Conservation (phyloP, 2,113 vertebrate genomes). For the Gymnorhina tibicen region DNA sequence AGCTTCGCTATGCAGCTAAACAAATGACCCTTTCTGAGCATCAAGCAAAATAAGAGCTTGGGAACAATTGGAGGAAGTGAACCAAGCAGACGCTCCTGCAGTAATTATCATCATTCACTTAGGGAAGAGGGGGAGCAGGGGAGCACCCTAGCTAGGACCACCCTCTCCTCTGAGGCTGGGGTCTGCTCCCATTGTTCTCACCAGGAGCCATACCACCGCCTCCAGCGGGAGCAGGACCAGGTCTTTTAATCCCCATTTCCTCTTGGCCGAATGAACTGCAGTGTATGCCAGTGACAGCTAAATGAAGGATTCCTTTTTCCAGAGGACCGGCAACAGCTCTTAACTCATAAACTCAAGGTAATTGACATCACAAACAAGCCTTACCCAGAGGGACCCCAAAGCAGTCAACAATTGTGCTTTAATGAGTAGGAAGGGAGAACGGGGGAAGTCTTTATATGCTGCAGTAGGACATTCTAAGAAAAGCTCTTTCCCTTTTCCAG, state of each 20-base stretch:
- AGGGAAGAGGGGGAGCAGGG: slow-evolving; percentile 15
- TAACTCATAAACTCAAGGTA: slow-evolving; percentile 56
- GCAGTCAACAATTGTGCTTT: slow-evolving; percentile 57
- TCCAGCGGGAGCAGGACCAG: background rate
- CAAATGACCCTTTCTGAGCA: slow-evolving; percentile 47
- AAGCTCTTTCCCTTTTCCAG: slow-evolving; percentile 63
- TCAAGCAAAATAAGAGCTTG: slow-evolving; percentile 24
- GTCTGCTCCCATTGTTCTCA: slow-evolving; percentile 55
- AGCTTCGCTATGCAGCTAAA: slow-evolving; percentile 9
- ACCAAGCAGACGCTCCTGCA: slow-evolving; percentile 25
- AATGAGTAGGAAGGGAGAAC: slow-evolving; percentile 55
- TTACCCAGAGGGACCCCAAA: slow-evolving; percentile 51
- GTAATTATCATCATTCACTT: slow-evolving; percentile 49
- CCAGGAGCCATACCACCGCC: background rate
- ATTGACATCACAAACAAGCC: slow-evolving; percentile 51
- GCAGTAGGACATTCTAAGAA: slow-evolving; percentile 49
- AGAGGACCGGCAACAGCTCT: slow-evolving; percentile 33
- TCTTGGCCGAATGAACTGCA: slow-evolving; percentile 48
- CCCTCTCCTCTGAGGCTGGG: slow-evolving; percentile 12
- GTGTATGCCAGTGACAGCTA: slow-evolving; percentile 48
- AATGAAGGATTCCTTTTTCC: slow-evolving; percentile 66
- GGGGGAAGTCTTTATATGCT: slow-evolving; percentile 26
- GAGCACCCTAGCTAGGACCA: slow-evolving; percentile 19
- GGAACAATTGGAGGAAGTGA: slow-evolving; percentile 65
- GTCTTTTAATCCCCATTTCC: slow-evolving; percentile 61